Conservation (phyloP, 2,113 vertebrate genomes). For the Regulus satrapa region DNA sequence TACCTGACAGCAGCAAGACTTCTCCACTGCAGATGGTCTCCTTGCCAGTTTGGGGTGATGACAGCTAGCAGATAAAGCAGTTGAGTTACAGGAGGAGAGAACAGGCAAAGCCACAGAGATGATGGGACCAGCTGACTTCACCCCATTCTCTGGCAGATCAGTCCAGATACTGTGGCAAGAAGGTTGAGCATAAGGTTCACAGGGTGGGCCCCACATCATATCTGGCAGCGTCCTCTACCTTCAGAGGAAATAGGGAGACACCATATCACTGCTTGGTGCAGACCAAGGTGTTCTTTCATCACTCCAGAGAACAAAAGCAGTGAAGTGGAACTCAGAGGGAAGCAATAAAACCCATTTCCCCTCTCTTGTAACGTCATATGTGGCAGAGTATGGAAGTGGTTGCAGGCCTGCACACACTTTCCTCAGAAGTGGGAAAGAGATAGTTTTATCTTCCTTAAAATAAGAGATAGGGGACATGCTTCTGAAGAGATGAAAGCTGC, state of each 20-base stretch:
- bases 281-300: not conserved
- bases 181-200: not conserved
- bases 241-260: not conserved
- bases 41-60: not conserved
- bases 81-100: not conserved
- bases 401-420: rapidly evolving
- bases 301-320: not conserved
- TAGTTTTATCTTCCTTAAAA: not conserved
- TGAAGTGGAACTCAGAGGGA: not conserved
- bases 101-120: not conserved
- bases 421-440: not conserved
- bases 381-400: not conserved
- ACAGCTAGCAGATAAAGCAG: not conserved
- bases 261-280: rapidly evolving
- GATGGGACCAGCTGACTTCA: not conserved
- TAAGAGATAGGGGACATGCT: too few species aligned
- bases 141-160: not conserved
- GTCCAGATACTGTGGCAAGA: too few species aligned
- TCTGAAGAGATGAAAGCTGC: not conserved
- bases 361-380: rapidly evolving
- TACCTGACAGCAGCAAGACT: not conserved
- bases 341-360: not conserved
- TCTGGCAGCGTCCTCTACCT: not conserved
- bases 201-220: not conserved
- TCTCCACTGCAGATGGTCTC: not conserved